These are phyloP conservation scores for Aramus guarauna DNA, from an alignment of 2,113 vertebrate genomes.

Conservation along the genomic window DNA sequence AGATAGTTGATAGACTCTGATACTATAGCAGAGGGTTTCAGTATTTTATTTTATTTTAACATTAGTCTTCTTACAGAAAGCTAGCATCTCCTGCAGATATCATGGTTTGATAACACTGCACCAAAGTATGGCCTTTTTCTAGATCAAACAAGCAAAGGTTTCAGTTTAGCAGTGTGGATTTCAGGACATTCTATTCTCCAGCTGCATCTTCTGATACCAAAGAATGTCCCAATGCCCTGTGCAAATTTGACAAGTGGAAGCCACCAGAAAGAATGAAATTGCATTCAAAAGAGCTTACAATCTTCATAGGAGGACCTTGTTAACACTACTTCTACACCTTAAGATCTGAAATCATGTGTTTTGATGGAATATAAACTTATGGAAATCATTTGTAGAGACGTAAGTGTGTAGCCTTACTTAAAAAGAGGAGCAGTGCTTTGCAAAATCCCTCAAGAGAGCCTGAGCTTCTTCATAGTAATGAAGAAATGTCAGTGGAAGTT, in stretches of 20 bases:
- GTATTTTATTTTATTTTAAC: background rate
- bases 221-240: background rate
- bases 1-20: background rate
- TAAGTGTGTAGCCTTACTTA: constrained; percentile 49
- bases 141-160: background rate
- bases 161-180: background rate
- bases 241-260: constrained; percentile 33
- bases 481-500: constrained; percentile 71
- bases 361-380: constrained; percentile 64
- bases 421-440: constrained; percentile 64
- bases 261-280: constrained; percentile 11
- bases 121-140: background rate
- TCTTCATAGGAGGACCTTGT: constrained; percentile 51
- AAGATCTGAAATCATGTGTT: constrained; percentile 59
- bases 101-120: background rate
- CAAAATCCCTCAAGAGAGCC: constrained; percentile 59
- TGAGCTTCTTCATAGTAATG: constrained; percentile 68
- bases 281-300: constrained; percentile 33
- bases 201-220: background rate
- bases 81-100: background rate
- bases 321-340: constrained; percentile 50
- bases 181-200: constrained; percentile 13
- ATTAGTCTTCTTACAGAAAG: background rate
- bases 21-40: background rate
- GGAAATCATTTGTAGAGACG: constrained; percentile 50